Percentiles rank a stretch among this genome's conserved stretches.
These are phyloP conservation scores for Rhinolophus ferrumequinum DNA, from an alignment of 2,113 vertebrate genomes.

Conservation along the genomic window DNA sequence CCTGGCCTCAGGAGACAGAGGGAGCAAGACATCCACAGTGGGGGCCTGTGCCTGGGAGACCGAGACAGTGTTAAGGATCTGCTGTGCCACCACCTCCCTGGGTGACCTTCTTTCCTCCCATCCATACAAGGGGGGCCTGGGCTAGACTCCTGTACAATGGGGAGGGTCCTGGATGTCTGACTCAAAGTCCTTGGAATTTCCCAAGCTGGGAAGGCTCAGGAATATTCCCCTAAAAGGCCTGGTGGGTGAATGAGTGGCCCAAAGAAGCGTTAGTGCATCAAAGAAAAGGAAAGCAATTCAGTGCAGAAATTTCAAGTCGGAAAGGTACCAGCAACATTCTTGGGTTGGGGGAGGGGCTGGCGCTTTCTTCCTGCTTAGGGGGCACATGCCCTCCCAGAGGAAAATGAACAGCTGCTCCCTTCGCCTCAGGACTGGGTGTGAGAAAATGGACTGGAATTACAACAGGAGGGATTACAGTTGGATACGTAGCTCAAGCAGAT, in stretches of 20 bases:
- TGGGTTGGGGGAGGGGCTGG: neutral
- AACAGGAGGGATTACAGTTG: neutral
- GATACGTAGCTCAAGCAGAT: neutral
- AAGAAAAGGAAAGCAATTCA: constrained; percentile 44
- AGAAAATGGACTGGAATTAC: neutral
- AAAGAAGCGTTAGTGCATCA: constrained; percentile 16
- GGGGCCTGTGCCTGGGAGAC: neutral
- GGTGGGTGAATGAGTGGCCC: neutral
- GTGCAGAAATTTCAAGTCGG: constrained; percentile 34
- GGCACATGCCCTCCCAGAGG: neutral
- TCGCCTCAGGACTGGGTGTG: neutral
- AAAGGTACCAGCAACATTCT: constrained; percentile 49
- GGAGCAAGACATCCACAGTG: neutral
- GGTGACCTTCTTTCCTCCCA: neutral
- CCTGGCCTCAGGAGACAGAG: neutral
- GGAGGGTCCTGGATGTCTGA: constrained; percentile 24
- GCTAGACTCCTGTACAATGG: neutral
- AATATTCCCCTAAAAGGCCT: constrained; percentile 77
- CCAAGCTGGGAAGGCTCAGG: neutral
- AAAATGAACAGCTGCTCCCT: neutral
- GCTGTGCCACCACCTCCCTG: neutral
- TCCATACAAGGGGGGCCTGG: neutral
- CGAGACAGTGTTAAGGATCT: neutral
- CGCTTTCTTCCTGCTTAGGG: neutral
- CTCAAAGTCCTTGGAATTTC: constrained; percentile 61